phyloP scores from a whole-genome alignment of 2,113 vertebrate genomes.

The Lontra canadensis region DNA sequence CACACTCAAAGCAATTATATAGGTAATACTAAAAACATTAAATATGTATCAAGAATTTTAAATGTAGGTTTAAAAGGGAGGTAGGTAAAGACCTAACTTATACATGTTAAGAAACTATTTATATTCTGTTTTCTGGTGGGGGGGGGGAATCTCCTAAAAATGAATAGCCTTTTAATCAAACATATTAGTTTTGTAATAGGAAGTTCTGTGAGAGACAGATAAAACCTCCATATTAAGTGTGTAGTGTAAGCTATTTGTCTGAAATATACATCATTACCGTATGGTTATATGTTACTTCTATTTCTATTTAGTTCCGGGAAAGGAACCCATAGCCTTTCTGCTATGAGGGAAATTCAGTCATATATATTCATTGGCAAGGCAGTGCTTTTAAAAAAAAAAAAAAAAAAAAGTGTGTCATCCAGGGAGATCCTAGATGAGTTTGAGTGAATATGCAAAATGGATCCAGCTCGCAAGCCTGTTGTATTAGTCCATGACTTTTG shows the following conservation, averaged over 20 bases:
- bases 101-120: constrained; percentile 45
- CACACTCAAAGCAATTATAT: constrained; percentile 21
- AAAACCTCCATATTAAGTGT: constrained; percentile 31
- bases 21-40: constrained; percentile 45
- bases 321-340: background rate
- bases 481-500: background rate
- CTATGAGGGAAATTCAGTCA: background rate
- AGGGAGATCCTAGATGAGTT: background rate
- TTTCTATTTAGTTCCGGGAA: background rate
- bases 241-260: constrained; percentile 1
- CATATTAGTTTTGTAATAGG: constrained; percentile 42
- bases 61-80: constrained; percentile 35
- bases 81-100: constrained; percentile 1
- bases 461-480: background rate
- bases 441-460: background rate
- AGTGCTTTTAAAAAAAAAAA: background rate
- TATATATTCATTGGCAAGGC: background rate
- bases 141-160: background rate
- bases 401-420: background rate
- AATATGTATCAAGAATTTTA: constrained; percentile 22
- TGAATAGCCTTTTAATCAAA: constrained; percentile 22
- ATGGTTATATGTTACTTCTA: background rate
- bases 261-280: background rate
- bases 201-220: constrained; percentile 45
- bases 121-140: constrained; percentile 24